Percentiles rank a stretch among this genome's conserved stretches.
phyloP scores from a whole-genome alignment of 2,113 vertebrate genomes.

The Lamprotornis superbus region DNA sequence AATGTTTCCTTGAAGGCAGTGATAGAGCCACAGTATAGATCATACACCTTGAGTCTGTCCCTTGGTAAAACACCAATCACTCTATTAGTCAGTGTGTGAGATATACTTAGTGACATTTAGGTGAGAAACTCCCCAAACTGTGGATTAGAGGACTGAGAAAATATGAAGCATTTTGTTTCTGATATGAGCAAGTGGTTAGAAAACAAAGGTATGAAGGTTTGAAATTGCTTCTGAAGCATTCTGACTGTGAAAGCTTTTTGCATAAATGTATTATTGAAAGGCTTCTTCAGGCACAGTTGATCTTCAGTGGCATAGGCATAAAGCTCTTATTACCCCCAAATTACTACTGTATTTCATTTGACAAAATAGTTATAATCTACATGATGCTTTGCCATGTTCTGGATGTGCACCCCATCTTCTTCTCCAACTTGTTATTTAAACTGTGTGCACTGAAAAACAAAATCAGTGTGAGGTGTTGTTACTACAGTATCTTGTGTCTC shows the following conservation, averaged over 20 bases:
- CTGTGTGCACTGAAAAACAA: neutral
- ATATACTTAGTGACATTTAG: neutral
- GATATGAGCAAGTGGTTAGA: neutral
- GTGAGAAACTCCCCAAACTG: neutral
- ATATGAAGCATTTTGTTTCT: neutral
- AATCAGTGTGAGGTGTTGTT: neutral
- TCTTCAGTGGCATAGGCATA: neutral
- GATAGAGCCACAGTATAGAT: neutral
- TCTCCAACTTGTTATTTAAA: neutral
- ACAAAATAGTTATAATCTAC: neutral
- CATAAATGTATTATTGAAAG: neutral
- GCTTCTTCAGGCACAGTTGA: neutral
- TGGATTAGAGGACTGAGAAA: neutral
- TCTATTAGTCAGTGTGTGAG: neutral
- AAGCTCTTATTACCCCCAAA: neutral
- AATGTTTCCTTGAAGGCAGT: neutral
- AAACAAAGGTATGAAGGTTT: neutral
- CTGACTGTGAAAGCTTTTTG: neutral
- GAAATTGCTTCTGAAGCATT: neutral
- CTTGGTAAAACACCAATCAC: neutral
- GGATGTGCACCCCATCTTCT: neutral
- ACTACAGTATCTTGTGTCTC: neutral
- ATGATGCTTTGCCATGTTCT: neutral
- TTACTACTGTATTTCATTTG: neutral
- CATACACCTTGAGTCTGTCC: neutral